Conservation (phyloP, 35 echinoderm and acorn worm species). For the Apostichopus parvimensis region DNA sequence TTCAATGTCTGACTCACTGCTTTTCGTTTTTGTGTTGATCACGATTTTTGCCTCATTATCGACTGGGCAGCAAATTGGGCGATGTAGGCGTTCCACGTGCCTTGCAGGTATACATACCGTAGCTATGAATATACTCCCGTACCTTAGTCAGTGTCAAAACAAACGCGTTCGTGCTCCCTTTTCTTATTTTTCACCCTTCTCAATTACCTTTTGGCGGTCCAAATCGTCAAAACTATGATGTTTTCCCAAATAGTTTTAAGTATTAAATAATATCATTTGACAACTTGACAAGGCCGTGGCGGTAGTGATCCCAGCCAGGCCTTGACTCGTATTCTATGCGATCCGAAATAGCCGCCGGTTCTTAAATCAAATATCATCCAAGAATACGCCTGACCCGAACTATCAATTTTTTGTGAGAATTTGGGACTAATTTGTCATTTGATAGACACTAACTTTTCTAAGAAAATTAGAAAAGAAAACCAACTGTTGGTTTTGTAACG, state of each 20-base stretch:
- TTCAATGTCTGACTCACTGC: slow-evolving; percentile 19
- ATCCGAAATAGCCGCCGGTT: slow-evolving; percentile 30
- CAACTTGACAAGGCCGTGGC: slow-evolving; percentile 34
- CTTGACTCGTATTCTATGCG: slow-evolving; percentile 21
- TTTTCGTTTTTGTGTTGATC: not conserved
- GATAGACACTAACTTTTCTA: slow-evolving; percentile 40
- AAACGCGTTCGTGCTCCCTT: slow-evolving; percentile 45
- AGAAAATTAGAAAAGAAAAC: slow-evolving; percentile 22
- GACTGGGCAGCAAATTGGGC: slow-evolving; percentile 32
- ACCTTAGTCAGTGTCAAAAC: slow-evolving; percentile 25
- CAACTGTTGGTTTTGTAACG: slow-evolving; percentile 9
- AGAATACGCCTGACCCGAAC: slow-evolving; percentile 44
- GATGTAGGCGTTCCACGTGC: slow-evolving; percentile 15
- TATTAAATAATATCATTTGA: slow-evolving; percentile 54
- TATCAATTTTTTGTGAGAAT: slow-evolving; percentile 48
- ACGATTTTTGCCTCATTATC: slow-evolving; percentile 43
- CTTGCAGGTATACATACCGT: slow-evolving; percentile 46
- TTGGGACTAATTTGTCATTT: slow-evolving; percentile 49
- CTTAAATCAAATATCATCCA: slow-evolving; percentile 22
- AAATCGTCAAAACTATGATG: slow-evolving; percentile 44
- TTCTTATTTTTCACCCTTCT: slow-evolving; percentile 34
- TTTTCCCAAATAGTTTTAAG: slow-evolving; percentile 46
- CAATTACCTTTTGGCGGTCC: slow-evolving; percentile 40
- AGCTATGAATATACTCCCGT: slow-evolving; percentile 37
- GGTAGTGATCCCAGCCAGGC: slow-evolving; percentile 35